Evolutionary conservation across 1,140 invertebrate genomes (phyloP).

Genomic region (Drosophila orena): DNA sequence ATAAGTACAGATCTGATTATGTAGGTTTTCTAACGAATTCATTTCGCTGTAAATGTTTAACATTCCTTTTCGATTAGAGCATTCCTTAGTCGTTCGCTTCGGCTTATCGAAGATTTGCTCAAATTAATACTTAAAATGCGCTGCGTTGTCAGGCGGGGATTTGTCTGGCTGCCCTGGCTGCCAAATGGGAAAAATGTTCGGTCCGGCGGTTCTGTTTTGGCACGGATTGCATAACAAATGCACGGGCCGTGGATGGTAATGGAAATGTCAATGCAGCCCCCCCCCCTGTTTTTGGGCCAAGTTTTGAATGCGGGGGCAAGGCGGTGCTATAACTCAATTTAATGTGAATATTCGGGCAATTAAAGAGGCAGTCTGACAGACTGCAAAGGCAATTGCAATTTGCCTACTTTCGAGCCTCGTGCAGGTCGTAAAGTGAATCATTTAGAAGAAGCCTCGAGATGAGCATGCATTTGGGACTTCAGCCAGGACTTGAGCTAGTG

Average conservation of each 20-base stretch:
- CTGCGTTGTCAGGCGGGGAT: constrained; percentile 74
- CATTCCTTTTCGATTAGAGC: constrained; percentile 2
- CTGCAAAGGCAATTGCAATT: constrained; percentile 23
- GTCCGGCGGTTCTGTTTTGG: constrained; percentile 62
- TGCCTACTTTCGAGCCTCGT: constrained; percentile 14
- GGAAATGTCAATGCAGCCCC: constrained; percentile 5
- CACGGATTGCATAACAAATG: constrained; percentile 68
- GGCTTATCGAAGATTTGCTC: constrained; percentile 24
- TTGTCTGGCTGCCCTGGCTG: constrained; percentile 66
- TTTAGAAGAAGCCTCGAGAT: constrained; percentile 38
- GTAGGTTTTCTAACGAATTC: too few relatives aligned
- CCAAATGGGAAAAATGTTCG: constrained; percentile 71
- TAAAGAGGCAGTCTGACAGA: constrained; percentile 25
- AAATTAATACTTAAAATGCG: constrained; percentile 77
- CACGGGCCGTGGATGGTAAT: constrained; percentile 12
- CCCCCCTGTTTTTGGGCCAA: neutral
- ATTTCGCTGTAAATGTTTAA: too few relatives aligned
- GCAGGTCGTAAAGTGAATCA: constrained; percentile 37
- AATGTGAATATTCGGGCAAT: constrained; percentile 37
- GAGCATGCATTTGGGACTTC: constrained; percentile 12
- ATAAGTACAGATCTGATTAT: too few relatives aligned
- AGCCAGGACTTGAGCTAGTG: constrained; percentile 47
- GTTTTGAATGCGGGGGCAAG: neutral
- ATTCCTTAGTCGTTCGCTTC: constrained; percentile 24
- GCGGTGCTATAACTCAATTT: constrained; percentile 37